phyloP scores from a whole-genome alignment of 2,888 invertebrate genomes.

The Dryococelus australis region DNA sequence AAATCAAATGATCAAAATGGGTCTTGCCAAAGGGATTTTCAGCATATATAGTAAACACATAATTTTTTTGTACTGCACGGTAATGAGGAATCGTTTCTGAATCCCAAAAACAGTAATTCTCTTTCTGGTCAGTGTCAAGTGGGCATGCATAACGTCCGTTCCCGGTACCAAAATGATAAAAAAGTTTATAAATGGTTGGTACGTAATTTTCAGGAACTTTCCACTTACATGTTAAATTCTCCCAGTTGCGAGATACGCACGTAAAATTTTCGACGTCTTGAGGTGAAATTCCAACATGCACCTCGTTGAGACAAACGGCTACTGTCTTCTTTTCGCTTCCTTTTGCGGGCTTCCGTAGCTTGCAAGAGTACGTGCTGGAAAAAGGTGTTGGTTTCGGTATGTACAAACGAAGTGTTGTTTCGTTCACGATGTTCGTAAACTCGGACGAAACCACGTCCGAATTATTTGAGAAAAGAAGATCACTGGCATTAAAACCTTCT shows the following conservation, averaged over 20 bases:
- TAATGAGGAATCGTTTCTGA: slow-evolving; percentile 63
- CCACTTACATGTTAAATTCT: slow-evolving; percentile 79
- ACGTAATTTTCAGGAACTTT: slow-evolving; percentile 66
- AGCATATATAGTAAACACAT: slow-evolving; percentile 67
- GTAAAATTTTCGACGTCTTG: slow-evolving; percentile 71
- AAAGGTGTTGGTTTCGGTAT: slow-evolving; percentile 65
- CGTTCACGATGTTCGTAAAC: slow-evolving; percentile 65
- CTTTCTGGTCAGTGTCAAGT: slow-evolving; percentile 49
- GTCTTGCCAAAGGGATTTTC: slow-evolving; percentile 68
- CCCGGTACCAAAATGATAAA: slow-evolving; percentile 25
- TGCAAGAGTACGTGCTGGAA: slow-evolving; percentile 65
- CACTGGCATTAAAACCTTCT: slow-evolving; percentile 62
- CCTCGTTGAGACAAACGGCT: slow-evolving; percentile 64
- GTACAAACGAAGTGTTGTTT: slow-evolving; percentile 67
- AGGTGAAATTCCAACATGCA: slow-evolving; percentile 65
- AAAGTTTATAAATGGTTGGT: slow-evolving; percentile 64
- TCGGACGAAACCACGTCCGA: slow-evolving; percentile 57
- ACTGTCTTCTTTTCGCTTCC: slow-evolving; percentile 53
- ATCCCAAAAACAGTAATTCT: slow-evolving; percentile 62
- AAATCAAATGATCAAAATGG: background rate
- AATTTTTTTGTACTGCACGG: slow-evolving; percentile 61
- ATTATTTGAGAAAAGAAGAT: slow-evolving; percentile 61
- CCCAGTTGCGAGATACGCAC: slow-evolving; percentile 77
- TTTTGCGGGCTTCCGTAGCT: slow-evolving; percentile 52
- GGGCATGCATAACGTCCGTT: slow-evolving; percentile 51